A percentile compares a stretch with the other conserved stretches of the same genome.
Evolutionary conservation across 2,797 vertebrate genomes (phyloP).

Genomic region (Poecilia picta): DNA sequence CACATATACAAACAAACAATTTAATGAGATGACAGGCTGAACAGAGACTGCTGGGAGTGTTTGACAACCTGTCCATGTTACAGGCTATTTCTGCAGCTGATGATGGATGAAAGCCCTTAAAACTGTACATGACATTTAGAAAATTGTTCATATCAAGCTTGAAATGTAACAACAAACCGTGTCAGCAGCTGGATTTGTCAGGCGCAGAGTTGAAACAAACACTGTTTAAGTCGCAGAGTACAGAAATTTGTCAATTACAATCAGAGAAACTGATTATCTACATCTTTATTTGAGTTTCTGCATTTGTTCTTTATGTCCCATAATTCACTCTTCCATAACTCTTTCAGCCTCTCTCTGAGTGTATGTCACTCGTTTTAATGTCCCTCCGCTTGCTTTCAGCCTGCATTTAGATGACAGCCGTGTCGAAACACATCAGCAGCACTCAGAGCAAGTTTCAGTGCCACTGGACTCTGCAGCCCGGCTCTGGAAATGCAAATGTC

Average conservation of each 20-base stretch:
- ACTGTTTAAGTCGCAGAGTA: slow-evolving; percentile 15
- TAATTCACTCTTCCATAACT: slow-evolving; percentile 23
- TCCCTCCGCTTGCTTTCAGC: slow-evolving; percentile 64
- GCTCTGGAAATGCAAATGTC: slow-evolving; percentile 52
- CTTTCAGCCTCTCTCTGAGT: slow-evolving; percentile 10
- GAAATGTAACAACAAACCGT: slow-evolving; percentile 46
- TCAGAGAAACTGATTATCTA: background rate
- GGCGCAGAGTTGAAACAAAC: slow-evolving; percentile 23
- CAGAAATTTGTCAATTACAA: slow-evolving; percentile 24
- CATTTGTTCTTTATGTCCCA: slow-evolving; percentile 22
- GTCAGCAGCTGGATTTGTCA: slow-evolving; percentile 35
- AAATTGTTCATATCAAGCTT: slow-evolving; percentile 42
- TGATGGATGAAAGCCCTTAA: slow-evolving; percentile 50
- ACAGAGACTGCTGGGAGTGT: slow-evolving; percentile 29
- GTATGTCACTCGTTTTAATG: slow-evolving; percentile 40
- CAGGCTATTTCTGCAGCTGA: slow-evolving; percentile 45
- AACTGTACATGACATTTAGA: slow-evolving; percentile 61
- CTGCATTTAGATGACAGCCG: slow-evolving; percentile 63
- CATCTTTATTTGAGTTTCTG: slow-evolving; percentile 9
- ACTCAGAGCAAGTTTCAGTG: slow-evolving; percentile 56
- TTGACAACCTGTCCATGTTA: slow-evolving; percentile 44
- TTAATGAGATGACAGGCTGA: slow-evolving; percentile 19
- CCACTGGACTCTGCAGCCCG: slow-evolving; percentile 55
- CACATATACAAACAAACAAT: slow-evolving; percentile 27
- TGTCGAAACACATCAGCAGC: slow-evolving; percentile 71